Base-by-base conservation (phyloP, 1,140 invertebrate species). In the Neodiprion lecontei region DNA sequence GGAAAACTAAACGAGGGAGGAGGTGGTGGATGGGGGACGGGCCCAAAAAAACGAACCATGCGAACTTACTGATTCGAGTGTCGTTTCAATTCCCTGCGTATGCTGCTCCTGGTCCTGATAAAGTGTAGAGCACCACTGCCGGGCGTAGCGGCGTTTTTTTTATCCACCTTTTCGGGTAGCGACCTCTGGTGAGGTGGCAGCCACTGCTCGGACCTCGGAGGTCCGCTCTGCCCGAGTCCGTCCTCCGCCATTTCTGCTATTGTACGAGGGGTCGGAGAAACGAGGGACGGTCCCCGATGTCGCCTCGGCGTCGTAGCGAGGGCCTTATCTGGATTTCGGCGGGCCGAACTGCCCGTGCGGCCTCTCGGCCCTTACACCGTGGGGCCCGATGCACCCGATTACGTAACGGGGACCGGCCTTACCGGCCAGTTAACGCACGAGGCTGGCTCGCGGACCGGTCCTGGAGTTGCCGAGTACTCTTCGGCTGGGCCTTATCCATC, bases 51-150 rank as follows among this genome's bases (percentile, higher is more conserved):
- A 5, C 28, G 28, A 40, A 4, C 1, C 28, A 5, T 40, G 28
- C 28, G 28, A 40, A 40, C 67, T 86, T 78, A 86, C 86, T 84
- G 81, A 83, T 83, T 84, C 67, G 75, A 74, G 67, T 87, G 84
- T 74, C 84, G 81, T 78, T 85, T 86, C 48, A 84, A 77, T 73
- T 84, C 83, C 70, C 83, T 81, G 67, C 85, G 80, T 69, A 87
- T 79, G 78, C 86, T 87, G 79, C 81, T 83, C 12, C 86, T 84
- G 76, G 82, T 83, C 61, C 85, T 84, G 74, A 87, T 87, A 71
- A 87, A 87, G n/a, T 84, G 81, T 48, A 86, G 75, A 21, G 84
- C 84, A 61, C 83, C 83, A 74, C 79, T 80, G 73, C 81, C 82
- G 53, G 84, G 76, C 21, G 81, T 80, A 48, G 69, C 79, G 47